Evolutionary conservation across 2,888 invertebrate species (phyloP).

Genomic region (Liopterus haemorrhoidalis): DNA sequence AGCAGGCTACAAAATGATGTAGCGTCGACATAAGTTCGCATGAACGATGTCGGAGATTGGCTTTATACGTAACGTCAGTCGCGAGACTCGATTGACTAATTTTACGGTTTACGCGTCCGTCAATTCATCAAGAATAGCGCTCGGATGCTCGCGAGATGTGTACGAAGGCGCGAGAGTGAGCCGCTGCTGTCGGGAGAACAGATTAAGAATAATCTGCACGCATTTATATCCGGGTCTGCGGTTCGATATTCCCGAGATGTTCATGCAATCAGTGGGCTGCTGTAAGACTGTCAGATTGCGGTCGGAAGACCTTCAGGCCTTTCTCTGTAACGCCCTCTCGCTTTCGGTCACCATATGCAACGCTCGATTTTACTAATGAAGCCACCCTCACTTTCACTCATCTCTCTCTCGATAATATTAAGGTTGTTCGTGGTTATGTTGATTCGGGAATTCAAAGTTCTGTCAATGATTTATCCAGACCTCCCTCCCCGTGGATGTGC

Average conservation of each 20-base stretch:
- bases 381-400: conserved; percentile 16
- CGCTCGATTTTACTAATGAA: conserved; percentile 18
- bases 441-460: conserved; percentile 16
- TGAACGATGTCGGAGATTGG: conserved; percentile 26
- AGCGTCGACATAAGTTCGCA: conserved; percentile 20
- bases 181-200: conserved; percentile 31
- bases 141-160: no score
- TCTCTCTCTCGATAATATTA: neutral
- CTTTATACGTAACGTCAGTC: conserved; percentile 26
- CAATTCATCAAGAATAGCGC: conserved; percentile 35
- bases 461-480: conserved; percentile 21
- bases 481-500: conserved; percentile 15
- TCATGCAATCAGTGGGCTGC: neutral
- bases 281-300: no score
- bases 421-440: no score
- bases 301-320: no score
- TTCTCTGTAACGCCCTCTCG: no score
- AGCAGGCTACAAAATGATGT: conserved; percentile 7
- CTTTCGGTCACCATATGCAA: conserved; percentile 10
- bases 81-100: conserved; percentile 36
- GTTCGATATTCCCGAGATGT: neutral
- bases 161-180: conserved; percentile 26
- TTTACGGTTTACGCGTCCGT: conserved; percentile 38
- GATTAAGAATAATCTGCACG: conserved; percentile 34
- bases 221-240: conserved; percentile 32